phyloP scores from a whole-genome alignment of 2,797 vertebrate genomes.

The Syncerus caffer region DNA sequence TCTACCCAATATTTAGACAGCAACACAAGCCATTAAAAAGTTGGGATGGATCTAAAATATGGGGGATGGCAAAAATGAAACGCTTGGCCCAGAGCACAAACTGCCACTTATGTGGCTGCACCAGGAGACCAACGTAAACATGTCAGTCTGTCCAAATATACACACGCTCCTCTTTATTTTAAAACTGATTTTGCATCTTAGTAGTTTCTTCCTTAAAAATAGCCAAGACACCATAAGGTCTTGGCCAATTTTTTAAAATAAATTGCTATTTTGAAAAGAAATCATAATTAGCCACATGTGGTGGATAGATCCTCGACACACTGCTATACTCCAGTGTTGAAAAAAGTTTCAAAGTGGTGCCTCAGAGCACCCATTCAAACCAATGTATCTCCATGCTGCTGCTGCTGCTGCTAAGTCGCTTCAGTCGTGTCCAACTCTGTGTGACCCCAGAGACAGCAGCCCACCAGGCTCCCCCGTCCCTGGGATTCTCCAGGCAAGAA shows the following conservation, averaged over 20 bases:
- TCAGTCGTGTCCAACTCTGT: too few species aligned
- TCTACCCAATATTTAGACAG: conserved; percentile 81
- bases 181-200: conserved; percentile 44
- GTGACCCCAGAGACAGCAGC: too few species aligned
- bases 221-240: conserved; percentile 45
- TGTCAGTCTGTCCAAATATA: conserved; percentile 45
- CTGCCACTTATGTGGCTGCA: conserved; percentile 45
- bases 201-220: conserved; percentile 58
- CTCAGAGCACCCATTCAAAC: conserved; percentile 46
- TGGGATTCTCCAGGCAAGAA: too few species aligned
- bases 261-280: conserved; percentile 55
- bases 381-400: background rate
- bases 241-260: background rate
- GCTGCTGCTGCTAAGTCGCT: too few species aligned
- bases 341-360: conserved; percentile 56
- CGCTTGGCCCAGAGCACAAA: conserved; percentile 21
- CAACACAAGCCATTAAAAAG: conserved; percentile 70
- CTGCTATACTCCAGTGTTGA: conserved; percentile 58
- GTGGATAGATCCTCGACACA: conserved; percentile 58
- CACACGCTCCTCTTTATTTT: conserved; percentile 50
- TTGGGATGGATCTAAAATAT: conserved; percentile 62
- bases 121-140: conserved; percentile 63
- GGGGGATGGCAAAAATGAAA: conserved; percentile 51
- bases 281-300: conserved; percentile 62
- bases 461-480: too few species aligned